These are phyloP conservation scores for Andrena marginata DNA, from an alignment of 2,888 invertebrate species.

Conservation along the genomic window DNA sequence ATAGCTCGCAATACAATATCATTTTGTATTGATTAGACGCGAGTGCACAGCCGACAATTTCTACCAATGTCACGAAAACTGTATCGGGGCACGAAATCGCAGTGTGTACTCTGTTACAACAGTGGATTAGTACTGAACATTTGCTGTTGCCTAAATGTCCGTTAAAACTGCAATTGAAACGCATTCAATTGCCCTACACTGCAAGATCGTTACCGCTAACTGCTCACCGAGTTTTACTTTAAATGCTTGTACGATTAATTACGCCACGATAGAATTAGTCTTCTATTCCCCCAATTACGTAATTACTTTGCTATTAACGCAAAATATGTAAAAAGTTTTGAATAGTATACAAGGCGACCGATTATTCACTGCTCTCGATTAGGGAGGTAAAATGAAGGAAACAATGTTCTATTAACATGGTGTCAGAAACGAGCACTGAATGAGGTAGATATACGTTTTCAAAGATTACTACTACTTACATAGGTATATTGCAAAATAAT, in stretches of 20 bases:
- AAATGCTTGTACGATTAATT: constrained; percentile 1
- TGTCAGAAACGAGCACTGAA: too few species aligned
- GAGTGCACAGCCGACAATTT: constrained; percentile 27
- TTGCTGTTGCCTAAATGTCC: constrained; percentile 26
- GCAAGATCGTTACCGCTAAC: constrained; percentile 14
- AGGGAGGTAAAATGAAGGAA: too few species aligned
- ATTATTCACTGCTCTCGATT: too few species aligned
- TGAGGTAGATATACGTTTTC: too few species aligned
- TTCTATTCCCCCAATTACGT: background rate
- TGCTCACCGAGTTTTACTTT: background rate
- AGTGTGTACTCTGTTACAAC: background rate
- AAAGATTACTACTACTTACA: too few species aligned
- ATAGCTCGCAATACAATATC: constrained; percentile 49
- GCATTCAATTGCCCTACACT: constrained; percentile 33
- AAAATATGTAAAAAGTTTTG: too few species aligned
- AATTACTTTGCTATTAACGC: background rate
- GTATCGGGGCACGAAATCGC: constrained; percentile 14
- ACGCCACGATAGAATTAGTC: background rate
- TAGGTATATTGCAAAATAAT: too few species aligned
- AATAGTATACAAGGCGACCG: too few species aligned
- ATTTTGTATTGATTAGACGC: constrained; percentile 60
- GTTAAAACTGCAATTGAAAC: constrained; percentile 43
- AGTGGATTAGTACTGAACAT: constrained; percentile 33
- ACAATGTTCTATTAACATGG: too few species aligned
- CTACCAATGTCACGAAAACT: constrained; percentile 49